A percentile compares a stretch with the other conserved stretches of the same genome.
phyloP scores from a whole-genome alignment of 2,113 vertebrate genomes.

The Lophotis ruficrista region DNA sequence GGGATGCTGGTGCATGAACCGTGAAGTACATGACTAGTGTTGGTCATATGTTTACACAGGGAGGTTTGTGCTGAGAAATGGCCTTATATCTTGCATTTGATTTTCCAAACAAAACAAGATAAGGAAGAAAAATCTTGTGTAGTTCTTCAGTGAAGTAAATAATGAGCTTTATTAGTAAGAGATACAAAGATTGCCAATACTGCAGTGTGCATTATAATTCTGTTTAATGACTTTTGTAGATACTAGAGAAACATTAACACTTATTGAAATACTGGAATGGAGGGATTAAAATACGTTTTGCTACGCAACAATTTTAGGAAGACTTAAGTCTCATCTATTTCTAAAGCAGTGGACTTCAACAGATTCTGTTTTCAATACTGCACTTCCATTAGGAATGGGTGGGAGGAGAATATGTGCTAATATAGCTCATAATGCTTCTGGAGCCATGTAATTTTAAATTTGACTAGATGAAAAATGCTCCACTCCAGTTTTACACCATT shows the following conservation, averaged over 20 bases:
- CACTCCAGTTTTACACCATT: not conserved
- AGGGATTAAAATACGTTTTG: not conserved
- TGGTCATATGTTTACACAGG: not conserved
- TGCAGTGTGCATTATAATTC: accelerated
- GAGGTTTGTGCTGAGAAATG: not conserved
- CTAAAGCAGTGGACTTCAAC: not conserved
- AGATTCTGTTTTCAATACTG: not conserved
- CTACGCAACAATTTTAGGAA: accelerated
- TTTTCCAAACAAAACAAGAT: not conserved
- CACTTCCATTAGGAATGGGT: not conserved
- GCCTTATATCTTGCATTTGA: not conserved
- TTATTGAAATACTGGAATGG: not conserved
- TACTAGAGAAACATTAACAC: accelerated
- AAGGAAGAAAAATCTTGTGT: not conserved
- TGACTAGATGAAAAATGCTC: not conserved
- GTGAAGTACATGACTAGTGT: not conserved
- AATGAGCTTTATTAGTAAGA: accelerated
- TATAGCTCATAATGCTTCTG: not conserved
- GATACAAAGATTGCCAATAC: not conserved
- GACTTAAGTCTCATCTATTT: not conserved
- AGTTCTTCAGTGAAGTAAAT: not conserved
- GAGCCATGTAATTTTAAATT: not conserved
- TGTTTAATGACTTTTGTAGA: not conserved
- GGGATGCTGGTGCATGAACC: not conserved
- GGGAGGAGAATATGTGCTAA: not conserved